Conservation (phyloP, 2,888 invertebrate genomes). For the Horisme vitalbata region DNA sequence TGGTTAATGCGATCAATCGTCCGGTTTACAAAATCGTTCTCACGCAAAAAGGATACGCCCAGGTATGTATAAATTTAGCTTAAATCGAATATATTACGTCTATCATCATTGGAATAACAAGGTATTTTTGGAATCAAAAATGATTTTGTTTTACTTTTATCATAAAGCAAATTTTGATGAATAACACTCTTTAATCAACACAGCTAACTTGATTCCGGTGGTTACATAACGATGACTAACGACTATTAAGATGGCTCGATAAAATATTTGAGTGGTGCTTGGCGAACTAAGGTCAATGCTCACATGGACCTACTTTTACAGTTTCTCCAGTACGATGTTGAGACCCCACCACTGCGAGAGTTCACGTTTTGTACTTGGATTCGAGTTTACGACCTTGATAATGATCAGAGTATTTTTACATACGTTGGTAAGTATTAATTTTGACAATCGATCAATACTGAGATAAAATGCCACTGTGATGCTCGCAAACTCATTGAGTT, state of each 20-base stretch:
- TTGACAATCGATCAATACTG: no score
- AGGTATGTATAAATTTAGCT: conserved; percentile 72
- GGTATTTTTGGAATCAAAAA: no score
- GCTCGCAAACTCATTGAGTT: no score
- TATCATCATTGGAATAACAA: no score
- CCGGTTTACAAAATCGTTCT: conserved; percentile 84
- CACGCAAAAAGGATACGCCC: conserved; percentile 87
- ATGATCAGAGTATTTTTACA: conserved; percentile 66
- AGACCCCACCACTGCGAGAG: conserved; percentile 89
- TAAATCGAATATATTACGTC: no score
- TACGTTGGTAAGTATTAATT: conserved; percentile 71
- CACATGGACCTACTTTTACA: conserved; percentile 35
- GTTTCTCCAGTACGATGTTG: conserved; percentile 86
- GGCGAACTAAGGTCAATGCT: conserved; percentile 20
- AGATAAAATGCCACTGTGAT: not conserved
- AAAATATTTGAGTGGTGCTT: conserved; percentile 14
- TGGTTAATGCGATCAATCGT: conserved; percentile 54
- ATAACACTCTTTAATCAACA: not conserved
- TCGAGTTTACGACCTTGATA: conserved; percentile 83
- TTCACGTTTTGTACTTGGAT: conserved; percentile 93
- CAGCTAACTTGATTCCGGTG: not conserved
- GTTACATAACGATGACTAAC: conserved; percentile 17
- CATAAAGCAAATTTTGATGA: not conserved
- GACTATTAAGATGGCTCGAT: not conserved
- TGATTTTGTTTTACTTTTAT: no score